A percentile compares a stretch with the other conserved stretches of the same genome.
Conservation (phyloP, 2,888 invertebrate species). For the Cybosia mesomella region DNA sequence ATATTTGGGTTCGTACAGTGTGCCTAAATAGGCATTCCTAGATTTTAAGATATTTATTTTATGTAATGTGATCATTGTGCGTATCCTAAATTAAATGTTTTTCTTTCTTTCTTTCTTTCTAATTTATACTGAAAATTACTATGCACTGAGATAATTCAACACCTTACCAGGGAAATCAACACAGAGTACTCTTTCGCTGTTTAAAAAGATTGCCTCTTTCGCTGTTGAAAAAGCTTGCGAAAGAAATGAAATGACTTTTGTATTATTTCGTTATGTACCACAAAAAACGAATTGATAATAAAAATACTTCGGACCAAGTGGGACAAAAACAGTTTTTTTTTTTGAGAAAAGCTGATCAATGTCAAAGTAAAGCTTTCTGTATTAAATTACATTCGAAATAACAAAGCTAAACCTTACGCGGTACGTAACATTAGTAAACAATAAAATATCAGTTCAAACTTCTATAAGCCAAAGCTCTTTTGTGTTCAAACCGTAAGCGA, state of each 20-base stretch:
- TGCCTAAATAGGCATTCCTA: too few species aligned
- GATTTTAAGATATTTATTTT: too few species aligned
- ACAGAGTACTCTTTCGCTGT: too few species aligned
- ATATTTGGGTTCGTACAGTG: too few species aligned
- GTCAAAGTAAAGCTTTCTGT: neutral
- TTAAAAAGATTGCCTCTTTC: too few species aligned
- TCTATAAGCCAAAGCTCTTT: neutral
- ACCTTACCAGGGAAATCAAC: too few species aligned
- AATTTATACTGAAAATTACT: too few species aligned
- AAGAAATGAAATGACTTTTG: neutral
- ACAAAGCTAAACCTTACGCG: neutral
- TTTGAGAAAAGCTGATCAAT: neutral
- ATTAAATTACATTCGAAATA: neutral
- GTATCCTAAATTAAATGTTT: too few species aligned
- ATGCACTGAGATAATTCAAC: too few species aligned
- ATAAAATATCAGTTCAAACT: neutral
- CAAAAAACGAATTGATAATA: neutral
- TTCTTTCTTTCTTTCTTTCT: too few species aligned
- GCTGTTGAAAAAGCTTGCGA: too few species aligned
- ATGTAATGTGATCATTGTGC: too few species aligned
- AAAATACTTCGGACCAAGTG: neutral
- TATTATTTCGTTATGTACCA: neutral
- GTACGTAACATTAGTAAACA: neutral
- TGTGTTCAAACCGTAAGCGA: conserved; percentile 28
- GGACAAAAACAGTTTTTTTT: neutral